These are phyloP conservation scores for Cephus rjabovi DNA, from an alignment of 2,888 invertebrate species.

Conservation along the genomic window DNA sequence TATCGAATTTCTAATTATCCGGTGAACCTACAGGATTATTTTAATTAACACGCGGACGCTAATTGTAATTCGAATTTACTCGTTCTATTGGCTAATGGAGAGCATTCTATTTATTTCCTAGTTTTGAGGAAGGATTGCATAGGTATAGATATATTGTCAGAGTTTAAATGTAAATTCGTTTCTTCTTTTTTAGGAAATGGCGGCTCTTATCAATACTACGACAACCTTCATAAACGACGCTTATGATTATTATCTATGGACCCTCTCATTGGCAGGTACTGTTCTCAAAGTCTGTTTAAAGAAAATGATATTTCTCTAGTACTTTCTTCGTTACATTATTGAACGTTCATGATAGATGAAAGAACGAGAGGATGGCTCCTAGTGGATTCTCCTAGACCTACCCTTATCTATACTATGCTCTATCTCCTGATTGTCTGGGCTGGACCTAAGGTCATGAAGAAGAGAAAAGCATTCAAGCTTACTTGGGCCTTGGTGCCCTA, in stretches of 20 bases:
- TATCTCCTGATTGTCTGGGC: slow-evolving; percentile 84
- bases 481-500: slow-evolving; percentile 84
- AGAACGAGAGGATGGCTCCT: slow-evolving; percentile 87
- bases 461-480: slow-evolving; percentile 80
- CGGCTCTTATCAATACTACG: slow-evolving; percentile 62
- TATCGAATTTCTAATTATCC: not conserved
- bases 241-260: slow-evolving; percentile 82
- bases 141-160: not conserved
- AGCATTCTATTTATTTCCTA: not conserved
- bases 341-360: slow-evolving; percentile 72
- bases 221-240: slow-evolving; percentile 58
- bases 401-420: slow-evolving; percentile 75
- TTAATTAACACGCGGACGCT: not conserved
- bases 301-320: not conserved
- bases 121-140: not conserved
- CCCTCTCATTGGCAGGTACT: slow-evolving; percentile 80
- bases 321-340: slow-evolving; percentile 5
- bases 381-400: slow-evolving; percentile 84
- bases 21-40: not conserved
- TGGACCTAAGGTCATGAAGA: slow-evolving; percentile 86
- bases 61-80: not conserved
- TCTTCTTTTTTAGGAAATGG: slow-evolving; percentile 55
- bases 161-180: not conserved
- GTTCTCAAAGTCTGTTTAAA: not conserved
- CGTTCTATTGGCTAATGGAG: not conserved